Evolutionary conservation across 2,888 invertebrate species (phyloP).

Genomic region (Choreutis nemorana): DNA sequence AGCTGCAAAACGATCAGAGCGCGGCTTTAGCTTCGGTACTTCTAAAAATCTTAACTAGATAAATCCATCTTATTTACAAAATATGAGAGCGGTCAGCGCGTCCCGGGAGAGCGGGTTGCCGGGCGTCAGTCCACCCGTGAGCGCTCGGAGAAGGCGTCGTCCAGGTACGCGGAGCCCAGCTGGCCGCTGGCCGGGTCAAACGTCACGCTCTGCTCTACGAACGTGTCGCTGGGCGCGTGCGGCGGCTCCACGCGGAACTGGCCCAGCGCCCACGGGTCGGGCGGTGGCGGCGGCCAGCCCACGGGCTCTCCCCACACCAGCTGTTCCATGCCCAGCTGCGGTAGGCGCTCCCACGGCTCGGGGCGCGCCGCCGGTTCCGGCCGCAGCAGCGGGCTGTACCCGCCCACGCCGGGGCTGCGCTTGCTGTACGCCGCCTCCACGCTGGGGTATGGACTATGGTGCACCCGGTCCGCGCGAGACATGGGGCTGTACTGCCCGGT

Average conservation of each 20-base stretch:
- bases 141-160: conserved; percentile 42
- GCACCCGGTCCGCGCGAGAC: conserved; percentile 48
- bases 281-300: conserved; percentile 19
- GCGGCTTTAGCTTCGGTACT: conserved; percentile 53
- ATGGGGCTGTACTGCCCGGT: conserved; percentile 55
- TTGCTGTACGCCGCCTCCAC: conserved; percentile 39
- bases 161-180: conserved; percentile 27
- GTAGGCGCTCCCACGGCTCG: conserved; percentile 23
- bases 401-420: conserved; percentile 48
- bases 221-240: conserved; percentile 39
- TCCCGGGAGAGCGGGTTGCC: too few relatives aligned
- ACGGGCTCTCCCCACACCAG: conserved; percentile 35
- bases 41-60: conserved; percentile 49
- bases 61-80: conserved; percentile 62
- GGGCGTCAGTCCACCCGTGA: conserved; percentile 51
- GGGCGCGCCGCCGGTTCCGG: too few relatives aligned
- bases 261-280: conserved; percentile 47
- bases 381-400: conserved; percentile 52
- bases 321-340: conserved; percentile 23
- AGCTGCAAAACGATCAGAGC: conserved; percentile 55
- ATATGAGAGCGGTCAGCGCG: conserved; percentile 2
- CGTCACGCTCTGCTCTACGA: conserved; percentile 44
- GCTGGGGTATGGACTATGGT: conserved; percentile 51
- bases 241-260: conserved; percentile 53
- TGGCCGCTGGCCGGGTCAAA: conserved; percentile 43